Conservation (phyloP, 1,140 invertebrate species). For the Chironomus tepperi region DNA sequence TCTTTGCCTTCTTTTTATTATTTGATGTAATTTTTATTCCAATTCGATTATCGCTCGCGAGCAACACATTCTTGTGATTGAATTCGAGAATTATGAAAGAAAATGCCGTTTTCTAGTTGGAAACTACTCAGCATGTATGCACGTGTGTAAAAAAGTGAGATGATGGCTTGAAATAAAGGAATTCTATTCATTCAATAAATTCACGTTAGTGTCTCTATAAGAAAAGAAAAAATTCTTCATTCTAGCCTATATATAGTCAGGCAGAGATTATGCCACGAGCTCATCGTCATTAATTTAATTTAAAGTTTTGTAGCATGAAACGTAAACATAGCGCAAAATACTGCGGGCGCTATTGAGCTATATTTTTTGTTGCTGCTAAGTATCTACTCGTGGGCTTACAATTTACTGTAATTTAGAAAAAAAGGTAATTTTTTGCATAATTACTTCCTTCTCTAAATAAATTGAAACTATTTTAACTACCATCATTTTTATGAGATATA, state of each 20-base stretch:
- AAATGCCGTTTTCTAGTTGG: neutral
- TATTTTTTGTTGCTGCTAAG: neutral
- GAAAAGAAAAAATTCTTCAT: constrained; percentile 2
- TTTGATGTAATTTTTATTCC: neutral
- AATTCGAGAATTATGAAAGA: neutral
- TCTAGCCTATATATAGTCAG: neutral
- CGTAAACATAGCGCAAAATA: neutral
- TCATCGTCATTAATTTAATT: neutral
- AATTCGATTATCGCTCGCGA: neutral
- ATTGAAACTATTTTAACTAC: too few relatives aligned
- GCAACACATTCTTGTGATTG: neutral
- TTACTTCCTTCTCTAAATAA: neutral
- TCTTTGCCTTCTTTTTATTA: neutral
- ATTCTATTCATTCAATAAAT: neutral
- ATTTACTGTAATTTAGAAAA: constrained; percentile 8
- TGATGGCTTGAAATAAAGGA: neutral
- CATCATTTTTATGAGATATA: too few relatives aligned
- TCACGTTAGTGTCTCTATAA: neutral
- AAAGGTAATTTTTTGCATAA: constrained; percentile 8
- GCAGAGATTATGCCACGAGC: neutral
- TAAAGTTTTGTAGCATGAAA: neutral
- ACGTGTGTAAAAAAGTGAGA: neutral
- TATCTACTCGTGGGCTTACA: neutral
- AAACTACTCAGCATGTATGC: neutral
- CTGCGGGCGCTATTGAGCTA: neutral